Base-by-base conservation (phyloP, 2,113 vertebrate species). In the Xenopus laevis region DNA sequence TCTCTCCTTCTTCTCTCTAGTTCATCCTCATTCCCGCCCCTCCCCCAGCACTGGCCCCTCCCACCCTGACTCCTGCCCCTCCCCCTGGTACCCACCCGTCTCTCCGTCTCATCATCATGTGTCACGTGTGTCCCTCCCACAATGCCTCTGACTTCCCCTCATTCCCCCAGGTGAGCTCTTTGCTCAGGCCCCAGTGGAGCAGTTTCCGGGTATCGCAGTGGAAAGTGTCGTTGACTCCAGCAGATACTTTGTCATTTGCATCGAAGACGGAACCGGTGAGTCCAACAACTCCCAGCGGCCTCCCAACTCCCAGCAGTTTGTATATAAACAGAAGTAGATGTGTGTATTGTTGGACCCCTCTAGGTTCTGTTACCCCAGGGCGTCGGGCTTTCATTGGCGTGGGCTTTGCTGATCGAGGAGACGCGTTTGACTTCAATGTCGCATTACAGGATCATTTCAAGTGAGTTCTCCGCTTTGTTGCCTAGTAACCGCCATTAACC, bases 371-470 rank as follows among this genome's bases (percentile, higher is more conserved):
- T 58, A 6, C 15, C 0, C 4, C 79, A 99, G 97, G 95, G 63
- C 94, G 97, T 9, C 93, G 95, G 6, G 97, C 97, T 0, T 99
- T 99, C 67, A 97, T 99, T 0, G 97, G 97, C 1, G 79, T 99
- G 0, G 97, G 97, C 33, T 99, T 99, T 59, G 91, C 88, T 0
- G 97, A 99, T 82, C 90, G 97, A 20, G 96, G 97, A 0, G 97
- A 99, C 16, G 96, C 96, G 10, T 99, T 99, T 78, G 97, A 99
- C 87, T 99, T 99, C 86, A 99, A 96, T 0, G 96, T 99, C 4
- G 94, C 96, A 5, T 86, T 99, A 50, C 97, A 99, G 84, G 97
- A 98, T 83, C 97, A 99, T 82, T 99, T 99, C 80, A 99, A 97
- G 97, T 99, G 84, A 95, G 97, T 91, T 53, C 12, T 40, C 12